Conservation (phyloP, 2,797 vertebrate genomes). For the Cryptoprocta ferox region DNA sequence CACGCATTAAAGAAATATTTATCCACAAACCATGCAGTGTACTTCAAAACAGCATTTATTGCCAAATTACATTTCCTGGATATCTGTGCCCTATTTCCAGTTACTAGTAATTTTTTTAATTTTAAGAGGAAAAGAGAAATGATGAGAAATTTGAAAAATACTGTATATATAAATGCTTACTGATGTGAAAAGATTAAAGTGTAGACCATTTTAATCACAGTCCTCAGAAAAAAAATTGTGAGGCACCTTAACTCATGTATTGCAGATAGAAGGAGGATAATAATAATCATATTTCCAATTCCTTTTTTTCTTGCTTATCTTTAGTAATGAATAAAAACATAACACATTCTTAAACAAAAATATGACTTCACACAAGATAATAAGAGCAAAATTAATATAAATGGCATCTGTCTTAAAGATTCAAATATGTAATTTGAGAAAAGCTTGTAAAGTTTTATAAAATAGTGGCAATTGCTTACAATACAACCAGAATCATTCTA, state of each 20-base stretch:
- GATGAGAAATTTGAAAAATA: constrained; percentile 59
- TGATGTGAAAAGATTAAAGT: constrained; percentile 63
- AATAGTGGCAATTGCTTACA: neutral
- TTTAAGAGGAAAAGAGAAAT: constrained; percentile 73
- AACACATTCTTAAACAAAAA: neutral
- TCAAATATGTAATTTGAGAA: constrained; percentile 11
- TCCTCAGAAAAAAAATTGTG: constrained; percentile 46
- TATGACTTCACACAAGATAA: neutral
- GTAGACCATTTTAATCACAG: constrained; percentile 32
- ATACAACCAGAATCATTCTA: neutral
- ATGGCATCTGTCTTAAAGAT: neutral
- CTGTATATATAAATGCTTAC: constrained; percentile 63
- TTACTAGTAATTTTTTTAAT: constrained; percentile 81
- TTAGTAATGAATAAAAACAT: constrained; percentile 18
- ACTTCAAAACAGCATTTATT: constrained; percentile 86
- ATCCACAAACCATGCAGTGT: constrained; percentile 88
- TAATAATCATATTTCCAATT: neutral
- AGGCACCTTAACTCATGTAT: neutral
- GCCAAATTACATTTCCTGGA: constrained; percentile 86
- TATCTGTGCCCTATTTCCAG: constrained; percentile 81
- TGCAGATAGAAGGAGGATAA: constrained; percentile 3
- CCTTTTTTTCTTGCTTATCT: neutral
- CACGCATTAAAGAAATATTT: constrained; percentile 91
- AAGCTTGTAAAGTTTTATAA: neutral
- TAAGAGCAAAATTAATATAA: neutral